These are phyloP conservation scores for Papilio glaucus DNA, from an alignment of 1,140 invertebrate species.

Conservation along the genomic window DNA sequence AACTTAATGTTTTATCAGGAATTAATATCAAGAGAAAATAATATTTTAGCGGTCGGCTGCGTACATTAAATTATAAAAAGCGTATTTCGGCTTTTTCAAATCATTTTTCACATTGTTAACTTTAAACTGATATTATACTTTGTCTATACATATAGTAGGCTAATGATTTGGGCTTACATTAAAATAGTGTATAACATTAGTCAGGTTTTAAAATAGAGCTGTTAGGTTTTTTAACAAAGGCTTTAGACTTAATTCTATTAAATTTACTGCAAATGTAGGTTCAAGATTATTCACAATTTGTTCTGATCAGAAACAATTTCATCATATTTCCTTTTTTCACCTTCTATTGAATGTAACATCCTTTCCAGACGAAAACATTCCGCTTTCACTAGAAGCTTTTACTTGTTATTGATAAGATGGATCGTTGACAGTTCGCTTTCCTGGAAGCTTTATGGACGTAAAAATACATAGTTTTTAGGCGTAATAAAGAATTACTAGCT, in stretches of 20 bases:
- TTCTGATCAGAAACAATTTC: not conserved
- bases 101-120: too few species aligned
- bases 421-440: constrained; percentile 29
- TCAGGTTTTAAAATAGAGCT: too few species aligned
- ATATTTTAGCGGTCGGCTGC: too few species aligned
- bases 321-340: constrained; percentile 14
- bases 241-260: too few species aligned
- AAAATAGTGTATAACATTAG: too few species aligned
- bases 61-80: not conserved
- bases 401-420: constrained; percentile 36
- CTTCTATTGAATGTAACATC: not conserved
- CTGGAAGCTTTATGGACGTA: not conserved
- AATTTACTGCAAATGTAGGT: too few species aligned
- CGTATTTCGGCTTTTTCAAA: too few species aligned
- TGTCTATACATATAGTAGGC: too few species aligned
- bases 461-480: not conserved
- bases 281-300: not conserved
- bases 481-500: constrained; percentile 2
- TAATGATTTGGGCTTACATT: too few species aligned
- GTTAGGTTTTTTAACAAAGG: too few species aligned
- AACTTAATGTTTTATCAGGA: not conserved
- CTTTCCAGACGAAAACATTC: constrained; percentile 4
- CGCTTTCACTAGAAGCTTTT: constrained; percentile 33
- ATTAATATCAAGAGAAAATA: not conserved
- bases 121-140: too few species aligned